These are phyloP conservation scores for Tupaia tana DNA, from an alignment of 2,113 vertebrate species.

Conservation along the genomic window DNA sequence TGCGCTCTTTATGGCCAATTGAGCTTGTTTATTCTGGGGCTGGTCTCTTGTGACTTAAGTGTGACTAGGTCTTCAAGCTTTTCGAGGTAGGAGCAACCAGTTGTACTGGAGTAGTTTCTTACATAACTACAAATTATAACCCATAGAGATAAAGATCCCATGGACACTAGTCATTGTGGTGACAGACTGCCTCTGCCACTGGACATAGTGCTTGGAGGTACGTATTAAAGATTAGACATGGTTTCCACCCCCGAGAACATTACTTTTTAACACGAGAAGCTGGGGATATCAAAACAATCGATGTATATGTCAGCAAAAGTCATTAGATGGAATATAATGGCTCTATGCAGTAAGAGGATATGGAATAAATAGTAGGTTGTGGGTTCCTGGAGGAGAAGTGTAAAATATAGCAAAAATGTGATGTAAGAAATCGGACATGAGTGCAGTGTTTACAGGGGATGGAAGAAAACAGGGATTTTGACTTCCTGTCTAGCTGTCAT, in stretches of 20 bases:
- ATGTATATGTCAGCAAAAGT: background rate
- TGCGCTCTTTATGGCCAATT: background rate
- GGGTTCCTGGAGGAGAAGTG: background rate
- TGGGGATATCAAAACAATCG: background rate
- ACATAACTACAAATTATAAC: background rate
- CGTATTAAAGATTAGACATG: background rate
- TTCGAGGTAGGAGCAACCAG: background rate
- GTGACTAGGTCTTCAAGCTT: slow-evolving; percentile 16
- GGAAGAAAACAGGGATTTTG: background rate
- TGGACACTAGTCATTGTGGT: background rate
- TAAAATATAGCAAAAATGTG: background rate
- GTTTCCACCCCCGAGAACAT: background rate
- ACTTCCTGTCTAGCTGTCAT: background rate
- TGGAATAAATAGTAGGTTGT: background rate
- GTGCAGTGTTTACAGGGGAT: background rate
- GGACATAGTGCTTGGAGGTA: background rate
- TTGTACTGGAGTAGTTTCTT: background rate
- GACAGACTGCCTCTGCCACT: background rate
- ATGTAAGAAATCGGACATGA: background rate
- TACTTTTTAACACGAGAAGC: background rate
- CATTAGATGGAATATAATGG: background rate
- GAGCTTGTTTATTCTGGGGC: background rate
- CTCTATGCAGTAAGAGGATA: background rate
- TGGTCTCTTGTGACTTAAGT: background rate
- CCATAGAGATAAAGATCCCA: background rate